Evolutionary conservation across 1,140 invertebrate genomes (phyloP), one percentile per base, ranked within the genome.

Genomic region (Formica selysi): DNA sequence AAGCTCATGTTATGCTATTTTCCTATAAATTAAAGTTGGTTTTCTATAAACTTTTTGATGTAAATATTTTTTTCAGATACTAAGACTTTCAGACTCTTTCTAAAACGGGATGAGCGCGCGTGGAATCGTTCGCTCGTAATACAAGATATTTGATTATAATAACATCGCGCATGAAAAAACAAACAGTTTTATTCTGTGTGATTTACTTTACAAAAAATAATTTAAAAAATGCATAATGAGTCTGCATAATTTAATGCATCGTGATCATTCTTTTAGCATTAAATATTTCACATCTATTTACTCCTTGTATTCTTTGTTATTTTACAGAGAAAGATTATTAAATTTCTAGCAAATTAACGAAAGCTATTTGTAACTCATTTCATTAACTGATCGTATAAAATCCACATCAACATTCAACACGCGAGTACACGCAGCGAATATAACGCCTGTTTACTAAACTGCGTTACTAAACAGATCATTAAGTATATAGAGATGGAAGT

Each of bases 321-420:
- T 51, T 6, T 6, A 26, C 32, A n/a, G 13, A n/a, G 22, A 29
- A 64, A 54, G 19, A 64, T 74, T 59, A 85, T 78, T 76, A 85
- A 51, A 85, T 85, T 76, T 74, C 54, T 64, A 73, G 3, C 19
- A 62, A 83, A 83, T 83, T 83, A 83, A 83, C 38, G 68, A 62
- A 44, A 29, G 79, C 57, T 83, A 74, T 83, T 83, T 74, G 79
- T 74, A 48, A 73, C 26, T 83, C 79, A 83, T 74, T 83, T 83
- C 61, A 74, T 80, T 80, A 80, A 70, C 64, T 62, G 54, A 48
- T 70, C 19, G 22, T 83, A 59, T 73, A 83, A 81, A 83, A 62
- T 83, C 29, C 22, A 51, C 48, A 51, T 51, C 1, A 48, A 48
- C 41, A 44, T 48, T 48, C 44, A 16, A 13, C 38, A 48, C 41